A percentile compares a stretch with the other conserved stretches of the same genome.
phyloP scores from a whole-genome alignment of 2,113 vertebrate species.

The Platysteira castanea region DNA sequence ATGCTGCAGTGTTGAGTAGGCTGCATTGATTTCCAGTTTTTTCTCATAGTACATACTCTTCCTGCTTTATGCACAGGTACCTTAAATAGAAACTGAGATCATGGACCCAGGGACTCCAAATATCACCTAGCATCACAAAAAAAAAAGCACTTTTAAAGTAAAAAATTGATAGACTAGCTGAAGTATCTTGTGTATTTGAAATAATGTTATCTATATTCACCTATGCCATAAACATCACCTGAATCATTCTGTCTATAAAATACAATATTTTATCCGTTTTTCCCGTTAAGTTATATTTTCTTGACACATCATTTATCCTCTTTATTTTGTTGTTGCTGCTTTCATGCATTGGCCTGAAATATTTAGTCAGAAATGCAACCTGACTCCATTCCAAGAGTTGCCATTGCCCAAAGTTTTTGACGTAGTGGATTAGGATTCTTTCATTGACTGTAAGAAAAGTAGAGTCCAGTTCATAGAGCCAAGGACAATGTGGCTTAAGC shows the following conservation, averaged over 20 bases:
- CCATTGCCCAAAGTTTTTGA: neutral
- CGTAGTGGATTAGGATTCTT: neutral
- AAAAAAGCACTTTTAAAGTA: neutral
- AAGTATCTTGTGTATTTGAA: neutral
- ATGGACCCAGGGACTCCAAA: neutral
- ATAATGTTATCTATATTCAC: neutral
- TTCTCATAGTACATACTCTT: neutral
- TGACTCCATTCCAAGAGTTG: neutral
- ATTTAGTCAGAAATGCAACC: neutral
- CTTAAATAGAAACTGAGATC: neutral
- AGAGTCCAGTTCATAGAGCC: neutral
- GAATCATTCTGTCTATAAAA: neutral
- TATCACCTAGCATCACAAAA: neutral
- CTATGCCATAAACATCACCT: neutral
- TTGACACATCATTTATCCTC: neutral
- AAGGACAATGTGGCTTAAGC: neutral
- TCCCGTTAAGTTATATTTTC: neutral
- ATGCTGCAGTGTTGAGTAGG: neutral
- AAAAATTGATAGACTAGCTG: neutral
- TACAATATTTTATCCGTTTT: neutral
- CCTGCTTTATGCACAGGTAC: neutral
- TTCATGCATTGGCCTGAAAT: neutral
- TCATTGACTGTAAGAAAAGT: neutral
- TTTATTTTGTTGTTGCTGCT: neutral
- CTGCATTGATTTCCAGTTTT: neutral